Base-by-base conservation (phyloP, 2,888 invertebrate genomes). In the Phrixothrix hirtus region DNA sequence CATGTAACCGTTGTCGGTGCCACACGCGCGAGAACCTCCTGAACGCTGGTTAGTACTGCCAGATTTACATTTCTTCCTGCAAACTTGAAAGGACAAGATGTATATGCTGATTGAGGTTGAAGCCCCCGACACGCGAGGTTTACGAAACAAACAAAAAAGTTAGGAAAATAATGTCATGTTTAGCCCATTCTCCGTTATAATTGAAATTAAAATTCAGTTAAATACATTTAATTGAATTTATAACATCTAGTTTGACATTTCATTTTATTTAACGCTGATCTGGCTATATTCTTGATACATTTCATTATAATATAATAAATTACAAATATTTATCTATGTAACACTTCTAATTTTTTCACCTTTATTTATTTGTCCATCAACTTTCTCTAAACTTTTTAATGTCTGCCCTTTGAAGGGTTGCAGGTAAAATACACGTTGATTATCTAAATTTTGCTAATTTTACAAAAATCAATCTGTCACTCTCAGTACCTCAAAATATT, bases 1-100 rank as follows among this genome's bases (percentile, higher is more conserved):
- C 61, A 56, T 58, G 54, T 50, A 54, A 58, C 60, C 56, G 58
- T 60, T 60, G 55, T 53, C 52, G 52, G 54, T 60, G 55, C 58
- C 56, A 58, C 60, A 60, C 60, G 54, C 58, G 58, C 57, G 59
- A 47, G 57, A 42, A 46, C 41, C 41, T 43, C 46, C 30, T 32
- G 34, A 47, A 31, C 39, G 38, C 47, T 47, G 48, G 44, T 49
- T 49, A 36, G 43, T 35, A 26, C 31, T 41, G 29, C 47, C 54
- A 55, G 55, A 55, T 55, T 55, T 55, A 49, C 53, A 53, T 53
- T 53, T 53, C 53, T 53, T 53, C 47, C 47, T 53, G 47, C 35
- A 37, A 51, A 30, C 43, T 43, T 42, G 36, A 46, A 45, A 38
- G 34, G 46, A 46, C 45, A 39, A 37, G 50, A 43, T 35, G 38